Percentiles rank a stretch among this genome's conserved stretches.
Evolutionary conservation across 2,888 invertebrate species (phyloP).

Genomic region (Aplocera efformata): DNA sequence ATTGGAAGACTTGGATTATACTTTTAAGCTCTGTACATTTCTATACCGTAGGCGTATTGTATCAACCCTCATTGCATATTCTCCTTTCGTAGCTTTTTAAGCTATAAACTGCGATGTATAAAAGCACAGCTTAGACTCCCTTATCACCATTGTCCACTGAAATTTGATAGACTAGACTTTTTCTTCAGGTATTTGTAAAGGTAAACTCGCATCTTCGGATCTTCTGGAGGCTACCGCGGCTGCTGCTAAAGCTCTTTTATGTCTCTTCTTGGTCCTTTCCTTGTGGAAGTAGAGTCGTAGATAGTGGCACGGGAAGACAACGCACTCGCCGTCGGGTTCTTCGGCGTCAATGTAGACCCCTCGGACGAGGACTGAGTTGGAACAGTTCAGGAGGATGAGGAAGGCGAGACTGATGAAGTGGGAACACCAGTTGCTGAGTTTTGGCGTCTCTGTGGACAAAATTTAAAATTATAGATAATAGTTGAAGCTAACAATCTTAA

Average conservation of each 20-base stretch:
- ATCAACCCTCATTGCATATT: no score
- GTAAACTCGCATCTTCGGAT: conserved; percentile 60
- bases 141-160: conserved; percentile 1
- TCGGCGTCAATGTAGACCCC: conserved; percentile 94
- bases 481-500: no score
- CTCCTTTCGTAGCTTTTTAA: no score
- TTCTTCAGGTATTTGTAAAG: conserved; percentile 63
- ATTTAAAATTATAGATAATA: neutral
- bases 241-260: conserved; percentile 55
- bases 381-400: conserved; percentile 89
- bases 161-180: conserved; percentile 50
- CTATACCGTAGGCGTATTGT: no score
- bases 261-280: conserved; percentile 82
- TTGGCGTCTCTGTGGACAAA: conserved; percentile 80
- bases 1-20: conserved; percentile 16
- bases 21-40: conserved; percentile 24
- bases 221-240: conserved; percentile 52
- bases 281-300: conserved; percentile 88
- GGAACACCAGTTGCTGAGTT: conserved; percentile 90
- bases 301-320: conserved; percentile 91
- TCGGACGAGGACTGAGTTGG: conserved; percentile 91
- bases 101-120: no score
- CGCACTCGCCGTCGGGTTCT: conserved; percentile 89
- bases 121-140: conserved; percentile 9
- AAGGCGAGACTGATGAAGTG: conserved; percentile 87